Base-by-base conservation (phyloP, 2,888 invertebrate species). In the Himalopsyche tibetana region DNA sequence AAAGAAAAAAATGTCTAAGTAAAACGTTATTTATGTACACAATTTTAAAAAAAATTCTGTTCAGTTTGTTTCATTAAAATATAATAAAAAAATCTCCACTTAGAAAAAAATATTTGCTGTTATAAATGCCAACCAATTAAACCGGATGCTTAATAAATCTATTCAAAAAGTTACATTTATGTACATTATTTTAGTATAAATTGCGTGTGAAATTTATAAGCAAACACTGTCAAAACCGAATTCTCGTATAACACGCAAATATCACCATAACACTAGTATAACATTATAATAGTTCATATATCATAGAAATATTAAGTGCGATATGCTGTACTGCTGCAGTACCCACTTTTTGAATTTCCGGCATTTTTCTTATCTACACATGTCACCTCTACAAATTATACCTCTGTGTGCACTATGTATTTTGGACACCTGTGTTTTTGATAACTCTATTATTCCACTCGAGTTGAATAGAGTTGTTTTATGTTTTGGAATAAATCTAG, bases 321-420 rank as follows among this genome's bases (percentile, higher is more conserved):
- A 28, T 74, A 28, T 74, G 36, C 15, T 15, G 51, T 51, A 3
- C 9, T 74, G 36, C 15, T 15, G 51, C 15, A 3, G 51, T 51
- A 51, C 15, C 15, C 38, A 74, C 74, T 36, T 36, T 74, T 74
- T 74, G 74, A 74, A 74, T 74, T 74, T 74, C 74, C 74, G 74
- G 28, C 38, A 74, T 74, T 74, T 74, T 74, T 74, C 74, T 74
- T 74, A 74, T 74, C 74, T 74, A 36, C 19, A 74, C 74, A 36
- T 74, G 74, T 74, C 74, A 74, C 74, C 74, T 74, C 38, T 36
- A 74, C 74, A 74, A 36, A 74, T 74, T 74, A 74, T 38, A 74
- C 74, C 74, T 74, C 12, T 36, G 74, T 36, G 28, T 38, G 38
- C 74, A 74, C 38, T 74, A 74, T 74, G 15, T 36, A 36, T 74